A percentile compares a stretch with the other conserved stretches of the same genome.
Evolutionary conservation across 2,113 vertebrate genomes (phyloP).

Genomic region (Corydoras maculifer): DNA sequence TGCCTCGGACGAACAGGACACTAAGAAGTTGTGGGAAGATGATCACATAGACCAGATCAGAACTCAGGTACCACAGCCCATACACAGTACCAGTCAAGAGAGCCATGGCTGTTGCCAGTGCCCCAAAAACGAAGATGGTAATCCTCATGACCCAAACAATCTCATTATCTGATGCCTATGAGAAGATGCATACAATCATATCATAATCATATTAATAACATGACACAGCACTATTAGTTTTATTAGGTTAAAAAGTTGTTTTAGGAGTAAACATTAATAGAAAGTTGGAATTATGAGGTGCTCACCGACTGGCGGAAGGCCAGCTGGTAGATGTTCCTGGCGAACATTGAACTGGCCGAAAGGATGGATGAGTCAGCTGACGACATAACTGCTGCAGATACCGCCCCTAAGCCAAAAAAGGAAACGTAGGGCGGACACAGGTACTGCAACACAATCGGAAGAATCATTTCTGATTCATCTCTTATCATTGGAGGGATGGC

Average conservation of each 20-base stretch:
- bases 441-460: conserved; percentile 91
- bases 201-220: too few relatives aligned
- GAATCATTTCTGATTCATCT: conserved; percentile 89
- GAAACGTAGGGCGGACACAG: conserved; percentile 90
- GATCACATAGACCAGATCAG: conserved; percentile 95
- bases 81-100: conserved; percentile 88
- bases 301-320: conserved; percentile 93
- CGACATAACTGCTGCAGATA: conserved; percentile 97
- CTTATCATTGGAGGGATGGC: conserved; percentile 69
- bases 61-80: conserved; percentile 97
- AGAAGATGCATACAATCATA: too few relatives aligned
- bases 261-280: not conserved
- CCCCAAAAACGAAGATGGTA: conserved; percentile 90
- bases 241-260: too few relatives aligned
- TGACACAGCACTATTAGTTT: too few relatives aligned
- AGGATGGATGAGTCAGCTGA: conserved; percentile 97
- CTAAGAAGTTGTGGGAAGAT: conserved; percentile 96
- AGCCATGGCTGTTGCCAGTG: conserved; percentile 89
- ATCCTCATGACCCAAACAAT: conserved; percentile 96
- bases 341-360: conserved; percentile 98
- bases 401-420: conserved; percentile 89
- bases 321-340: conserved; percentile 93
- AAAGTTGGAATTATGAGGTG: not conserved
- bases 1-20: conserved; percentile 90
- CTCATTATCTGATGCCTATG: conserved; percentile 88